Evolutionary conservation across 2,888 invertebrate genomes (phyloP).

Genomic region (Orthonychiurus folsomi): DNA sequence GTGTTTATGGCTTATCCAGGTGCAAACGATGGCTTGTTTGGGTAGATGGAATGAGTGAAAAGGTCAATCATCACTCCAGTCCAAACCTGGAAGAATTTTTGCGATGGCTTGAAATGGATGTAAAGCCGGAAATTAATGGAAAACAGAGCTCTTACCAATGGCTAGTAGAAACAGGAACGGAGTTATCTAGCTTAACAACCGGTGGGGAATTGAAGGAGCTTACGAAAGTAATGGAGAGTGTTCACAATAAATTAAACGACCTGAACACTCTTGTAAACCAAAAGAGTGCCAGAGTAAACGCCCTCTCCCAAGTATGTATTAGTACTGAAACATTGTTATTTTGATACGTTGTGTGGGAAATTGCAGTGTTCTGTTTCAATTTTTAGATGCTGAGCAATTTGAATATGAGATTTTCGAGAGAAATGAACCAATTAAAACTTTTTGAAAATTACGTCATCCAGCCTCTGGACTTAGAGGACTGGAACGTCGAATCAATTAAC

Average conservation of each 20-base stretch:
- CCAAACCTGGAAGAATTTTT: conserved; percentile 32
- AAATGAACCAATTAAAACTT: conserved; percentile 55
- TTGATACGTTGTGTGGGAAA: too few species aligned
- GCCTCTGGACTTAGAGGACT: conserved; percentile 58
- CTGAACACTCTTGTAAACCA: conserved; percentile 55
- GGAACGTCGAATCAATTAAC: conserved; percentile 58
- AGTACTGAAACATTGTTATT: too few species aligned
- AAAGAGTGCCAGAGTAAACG: conserved; percentile 61
- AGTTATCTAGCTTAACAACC: conserved; percentile 49
- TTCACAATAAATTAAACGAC: conserved; percentile 61
- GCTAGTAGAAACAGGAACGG: conserved; percentile 60
- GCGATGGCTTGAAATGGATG: conserved; percentile 25
- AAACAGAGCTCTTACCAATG: conserved; percentile 46
- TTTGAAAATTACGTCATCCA: conserved; percentile 62
- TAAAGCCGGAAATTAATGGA: conserved; percentile 25
- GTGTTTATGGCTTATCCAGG: too few species aligned
- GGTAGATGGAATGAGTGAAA: conserved; percentile 31
- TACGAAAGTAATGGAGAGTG: conserved; percentile 51
- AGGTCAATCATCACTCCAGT: conserved; percentile 26
- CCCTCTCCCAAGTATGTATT: conserved; percentile 43
- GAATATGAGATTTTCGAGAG: background rate
- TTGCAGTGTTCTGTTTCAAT: too few species aligned
- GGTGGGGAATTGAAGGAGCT: conserved; percentile 36
- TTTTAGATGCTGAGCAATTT: too few species aligned
- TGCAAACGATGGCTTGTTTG: conserved; percentile 35